Base-by-base conservation (phyloP, 2,888 invertebrate genomes). In the Rhyacophila evoluta region DNA sequence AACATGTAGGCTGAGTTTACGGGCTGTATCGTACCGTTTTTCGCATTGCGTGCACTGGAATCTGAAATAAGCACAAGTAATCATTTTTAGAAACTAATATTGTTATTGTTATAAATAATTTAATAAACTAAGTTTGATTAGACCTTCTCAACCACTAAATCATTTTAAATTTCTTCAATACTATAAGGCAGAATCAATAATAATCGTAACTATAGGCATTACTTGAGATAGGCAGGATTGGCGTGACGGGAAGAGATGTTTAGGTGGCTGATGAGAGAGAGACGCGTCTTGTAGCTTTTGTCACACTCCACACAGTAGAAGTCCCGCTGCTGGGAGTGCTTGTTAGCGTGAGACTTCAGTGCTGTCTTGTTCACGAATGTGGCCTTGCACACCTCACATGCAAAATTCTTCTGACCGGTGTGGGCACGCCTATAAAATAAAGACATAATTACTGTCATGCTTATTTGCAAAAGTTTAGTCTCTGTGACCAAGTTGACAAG, bases 351-450 rank as follows among this genome's bases (percentile, higher is more conserved):
- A 0, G 79, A 70, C 41, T 38, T 27, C 70, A 79, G 73, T 8
- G 79, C 79, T 2, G 76, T 79, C 36, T 69, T 69, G 55, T 76
- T 76, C 73, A 79, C 79, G 28, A 79, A 79, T 3, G 73, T 39
- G 11, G 33, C 73, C 27, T 39, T 33, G 67, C 79, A 79, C 3
- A 28, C 19, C 2, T 39, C 33, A 36, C 76, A 79, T 1, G 72
- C 12, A 25, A 79, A 79, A 37, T 76, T 55, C 4, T 72, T 41
- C 11, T 67, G 29, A 0, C 36, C 68, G 3, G 79, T 79, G 27
- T 79, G 79, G 1, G 37, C 72, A 3, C 79, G 75, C 73, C 79
- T 79, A 36, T n/a, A n/a, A n/a, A n/a, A n/a, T n/a, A n/a, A n/a
- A n/a, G n/a, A n/a, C n/a, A n/a, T n/a, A n/a, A n/a, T n/a, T n/a